Base-by-base conservation (phyloP, 1,140 invertebrate genomes). In the Antheraea mylitta region DNA sequence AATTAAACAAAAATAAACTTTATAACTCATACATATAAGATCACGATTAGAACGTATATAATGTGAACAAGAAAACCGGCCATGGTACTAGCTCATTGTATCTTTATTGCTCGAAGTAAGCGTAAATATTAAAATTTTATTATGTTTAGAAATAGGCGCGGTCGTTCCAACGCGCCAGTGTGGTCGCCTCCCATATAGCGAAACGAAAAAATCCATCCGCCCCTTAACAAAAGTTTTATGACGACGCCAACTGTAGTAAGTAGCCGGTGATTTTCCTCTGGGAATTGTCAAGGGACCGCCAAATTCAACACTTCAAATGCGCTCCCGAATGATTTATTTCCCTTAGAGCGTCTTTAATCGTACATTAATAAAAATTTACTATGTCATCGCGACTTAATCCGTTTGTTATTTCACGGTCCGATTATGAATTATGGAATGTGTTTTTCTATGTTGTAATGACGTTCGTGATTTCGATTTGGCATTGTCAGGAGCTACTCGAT, bases 91-190 rank as follows among this genome's bases (percentile, higher is more conserved):
- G 78, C 78, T 89, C 78, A 88, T 89, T 89, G 85, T 86, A 82
- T 84, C 78, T 89, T 87, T 87, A 90, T 86, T 89, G 80, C 81
- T 83, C 66, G 68, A 72, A 89, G 85, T 79, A 76, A 87, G 72
- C 82, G 81, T 91, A 89, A 89, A 91, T 91, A 89, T 85, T 82
- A 81, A 66, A 75, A 75, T 82, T 91, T 91, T 89, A 91, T 91
- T 89, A 79, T 91, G 77, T 91, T 90, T 91, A 87, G 85, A 73
- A 76, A 88, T 84, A 85, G 82, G 78, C 75, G 75, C 81, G 83
- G 81, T 71, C 66, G 70, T 68, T 83, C 76, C 81, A 72, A 64
- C 67, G 75, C 72, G 69, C 63, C 73, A 70, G 86, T 88, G 86
- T 91, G 89, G 87, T 90, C 89, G 85, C 89, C 86, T 81, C 87